These are phyloP conservation scores for Scaeva pyrastri DNA, from an alignment of 2,888 invertebrate genomes.

Conservation along the genomic window DNA sequence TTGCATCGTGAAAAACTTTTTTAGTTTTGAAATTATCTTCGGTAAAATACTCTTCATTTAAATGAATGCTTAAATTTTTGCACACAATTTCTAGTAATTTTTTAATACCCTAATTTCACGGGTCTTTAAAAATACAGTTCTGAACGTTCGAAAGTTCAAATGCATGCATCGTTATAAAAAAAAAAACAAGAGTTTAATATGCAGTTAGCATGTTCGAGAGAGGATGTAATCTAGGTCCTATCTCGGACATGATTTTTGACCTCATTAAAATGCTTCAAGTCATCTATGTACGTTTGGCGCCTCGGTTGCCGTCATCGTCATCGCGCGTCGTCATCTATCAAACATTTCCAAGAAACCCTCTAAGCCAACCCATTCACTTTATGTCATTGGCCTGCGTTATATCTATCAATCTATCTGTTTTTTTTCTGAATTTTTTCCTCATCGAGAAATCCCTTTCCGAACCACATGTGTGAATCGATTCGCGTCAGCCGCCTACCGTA, in stretches of 20 bases:
- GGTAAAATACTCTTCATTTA: too few relatives aligned
- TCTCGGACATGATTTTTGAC: slow-evolving; percentile 41
- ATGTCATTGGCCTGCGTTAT: slow-evolving; percentile 47
- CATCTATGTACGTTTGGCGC: slow-evolving; percentile 26
- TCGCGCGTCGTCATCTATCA: slow-evolving; percentile 15
- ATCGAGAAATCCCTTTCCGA: slow-evolving; percentile 29
- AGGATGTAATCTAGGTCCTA: slow-evolving; percentile 18
- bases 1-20: too few relatives aligned
- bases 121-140: too few relatives aligned
- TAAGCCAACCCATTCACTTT: slow-evolving; percentile 22
- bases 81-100: too few relatives aligned
- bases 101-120: too few relatives aligned
- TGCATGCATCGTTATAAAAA: not conserved
- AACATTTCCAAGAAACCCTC: slow-evolving; percentile 30
- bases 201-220: slow-evolving; percentile 8
- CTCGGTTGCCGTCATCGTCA: not conserved
- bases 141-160: not conserved
- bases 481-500: slow-evolving; percentile 15
- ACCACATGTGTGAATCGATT: slow-evolving; percentile 41
- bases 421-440: slow-evolving; percentile 27
- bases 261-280: slow-evolving; percentile 41
- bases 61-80: too few relatives aligned
- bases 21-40: too few relatives aligned
- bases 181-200: slow-evolving; percentile 15
- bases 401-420: slow-evolving; percentile 36